Evolutionary conservation across 2,113 vertebrate species (phyloP).

Genomic region (Laticauda laticaudata): DNA sequence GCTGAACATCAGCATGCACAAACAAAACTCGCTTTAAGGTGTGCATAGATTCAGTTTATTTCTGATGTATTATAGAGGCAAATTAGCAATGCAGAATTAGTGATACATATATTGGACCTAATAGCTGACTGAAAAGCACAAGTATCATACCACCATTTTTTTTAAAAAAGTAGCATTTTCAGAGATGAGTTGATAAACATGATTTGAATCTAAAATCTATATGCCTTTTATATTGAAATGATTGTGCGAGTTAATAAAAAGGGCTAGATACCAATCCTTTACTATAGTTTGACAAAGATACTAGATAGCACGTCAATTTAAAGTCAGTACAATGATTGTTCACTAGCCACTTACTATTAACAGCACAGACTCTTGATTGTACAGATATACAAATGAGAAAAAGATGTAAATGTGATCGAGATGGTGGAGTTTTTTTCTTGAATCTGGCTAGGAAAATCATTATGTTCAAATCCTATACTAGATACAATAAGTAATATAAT

Average conservation of each 20-base stretch:
- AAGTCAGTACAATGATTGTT: background rate
- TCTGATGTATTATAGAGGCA: background rate
- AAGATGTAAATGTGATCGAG: background rate
- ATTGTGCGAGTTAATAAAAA: background rate
- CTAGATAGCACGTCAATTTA: background rate
- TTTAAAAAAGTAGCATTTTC: background rate
- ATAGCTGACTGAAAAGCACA: background rate
- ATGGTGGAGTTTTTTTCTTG: background rate
- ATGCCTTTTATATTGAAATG: background rate
- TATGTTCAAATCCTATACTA: background rate
- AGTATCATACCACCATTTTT: background rate
- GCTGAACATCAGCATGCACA: constrained; percentile 9
- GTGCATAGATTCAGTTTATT: background rate
- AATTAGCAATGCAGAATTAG: background rate
- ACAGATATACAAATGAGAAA: background rate
- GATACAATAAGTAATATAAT: background rate
- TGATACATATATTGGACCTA: background rate
- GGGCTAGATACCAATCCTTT: background rate
- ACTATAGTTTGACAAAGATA: background rate
- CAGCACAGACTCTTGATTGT: background rate
- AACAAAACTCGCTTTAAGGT: constrained; percentile 12
- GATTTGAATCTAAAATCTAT: background rate
- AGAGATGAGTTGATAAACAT: background rate
- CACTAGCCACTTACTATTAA: background rate
- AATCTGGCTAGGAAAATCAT: background rate